Percentiles rank a stretch among this genome's conserved stretches.
Conservation (phyloP, 92 coral and sea anemone genomes). For the Epizoanthus ramosus region DNA sequence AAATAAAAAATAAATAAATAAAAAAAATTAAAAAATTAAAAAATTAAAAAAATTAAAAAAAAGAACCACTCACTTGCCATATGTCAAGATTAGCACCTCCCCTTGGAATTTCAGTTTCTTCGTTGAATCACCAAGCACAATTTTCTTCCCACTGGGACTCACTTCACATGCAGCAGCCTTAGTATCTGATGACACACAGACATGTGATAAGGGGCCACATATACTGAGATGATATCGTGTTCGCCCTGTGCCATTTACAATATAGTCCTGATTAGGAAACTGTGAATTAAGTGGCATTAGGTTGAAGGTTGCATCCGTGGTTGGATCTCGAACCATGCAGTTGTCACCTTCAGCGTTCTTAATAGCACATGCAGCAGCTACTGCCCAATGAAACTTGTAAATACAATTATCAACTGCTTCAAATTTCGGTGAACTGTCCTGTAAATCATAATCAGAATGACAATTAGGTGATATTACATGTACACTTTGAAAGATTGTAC, state of each 20-base stretch:
- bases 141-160: slow-evolving; percentile 41
- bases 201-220: slow-evolving; percentile 54
- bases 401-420: slow-evolving; percentile 49
- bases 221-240: slow-evolving; percentile 62
- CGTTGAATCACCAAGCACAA: slow-evolving; percentile 57
- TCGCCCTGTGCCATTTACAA: slow-evolving; percentile 28
- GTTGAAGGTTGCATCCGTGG: slow-evolving; percentile 76
- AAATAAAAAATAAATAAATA: no score
- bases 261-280: slow-evolving; percentile 30
- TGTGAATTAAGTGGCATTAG: slow-evolving; percentile 53
- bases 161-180: slow-evolving; percentile 62
- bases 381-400: slow-evolving; percentile 80
- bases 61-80: slow-evolving; percentile 60
- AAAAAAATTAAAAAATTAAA: no score
- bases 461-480: no score
- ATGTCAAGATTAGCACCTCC: slow-evolving; percentile 70
- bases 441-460: neutral
- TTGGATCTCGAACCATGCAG: slow-evolving; percentile 72
- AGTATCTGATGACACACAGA: slow-evolving; percentile 9
- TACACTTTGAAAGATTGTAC: neutral
- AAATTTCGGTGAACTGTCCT: slow-evolving; percentile 71
- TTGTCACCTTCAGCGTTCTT: slow-evolving; percentile 61
- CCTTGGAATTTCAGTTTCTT: slow-evolving; percentile 64
- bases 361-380: slow-evolving; percentile 84
- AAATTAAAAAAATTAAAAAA: no score